Evolutionary conservation across 2,888 invertebrate species (phyloP).

Genomic region (Podabrus alpinus): DNA sequence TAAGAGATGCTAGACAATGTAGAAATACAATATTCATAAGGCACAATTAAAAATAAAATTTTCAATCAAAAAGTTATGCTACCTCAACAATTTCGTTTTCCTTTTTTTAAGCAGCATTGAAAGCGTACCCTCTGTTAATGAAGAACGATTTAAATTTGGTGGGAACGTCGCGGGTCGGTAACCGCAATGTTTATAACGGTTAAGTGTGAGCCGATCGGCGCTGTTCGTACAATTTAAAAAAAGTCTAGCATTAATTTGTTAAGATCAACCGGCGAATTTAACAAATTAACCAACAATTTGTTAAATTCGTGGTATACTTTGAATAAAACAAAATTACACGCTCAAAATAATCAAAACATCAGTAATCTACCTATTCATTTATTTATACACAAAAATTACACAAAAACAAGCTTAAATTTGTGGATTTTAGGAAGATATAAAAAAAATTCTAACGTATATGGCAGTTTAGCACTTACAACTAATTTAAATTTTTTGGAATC

Average conservation of each 20-base stretch:
- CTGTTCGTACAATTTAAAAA: background rate
- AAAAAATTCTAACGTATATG: conserved; percentile 1
- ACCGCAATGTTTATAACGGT: background rate
- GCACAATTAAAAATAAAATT: background rate
- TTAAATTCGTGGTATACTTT: background rate
- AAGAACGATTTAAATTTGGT: too few species aligned
- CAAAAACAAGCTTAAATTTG: background rate
- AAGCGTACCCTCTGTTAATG: too few species aligned
- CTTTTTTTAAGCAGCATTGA: background rate
- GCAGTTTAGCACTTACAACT: background rate
- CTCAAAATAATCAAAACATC: conserved; percentile 7
- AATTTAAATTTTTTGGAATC: background rate
- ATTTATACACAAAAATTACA: conserved; percentile 16
- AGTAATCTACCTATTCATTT: conserved; percentile 17
- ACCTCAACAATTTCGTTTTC: background rate
- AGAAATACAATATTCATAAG: background rate
- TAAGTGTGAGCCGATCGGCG: background rate
- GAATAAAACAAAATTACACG: background rate
- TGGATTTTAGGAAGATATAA: background rate
- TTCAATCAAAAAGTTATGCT: background rate
- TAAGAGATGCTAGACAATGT: background rate
- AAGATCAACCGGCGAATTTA: background rate
- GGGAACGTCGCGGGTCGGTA: background rate
- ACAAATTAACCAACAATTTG: background rate
- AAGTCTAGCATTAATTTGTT: background rate